Percentiles rank a stretch among this genome's conserved stretches.
These are phyloP conservation scores for Spinus pinus DNA, from an alignment of 2,797 vertebrate genomes.

Conservation along the genomic window DNA sequence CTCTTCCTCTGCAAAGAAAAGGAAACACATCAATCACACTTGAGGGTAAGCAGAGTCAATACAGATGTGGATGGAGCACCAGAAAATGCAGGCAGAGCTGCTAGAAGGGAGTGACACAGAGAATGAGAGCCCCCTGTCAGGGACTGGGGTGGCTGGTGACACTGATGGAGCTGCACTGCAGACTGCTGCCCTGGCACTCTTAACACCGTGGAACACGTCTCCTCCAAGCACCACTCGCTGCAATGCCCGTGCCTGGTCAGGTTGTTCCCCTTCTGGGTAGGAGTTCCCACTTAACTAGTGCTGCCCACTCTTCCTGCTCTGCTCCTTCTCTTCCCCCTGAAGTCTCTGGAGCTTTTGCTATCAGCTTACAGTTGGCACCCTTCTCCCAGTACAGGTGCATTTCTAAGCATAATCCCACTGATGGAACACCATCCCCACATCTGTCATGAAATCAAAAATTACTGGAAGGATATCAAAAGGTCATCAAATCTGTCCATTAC, in stretches of 20 bases:
- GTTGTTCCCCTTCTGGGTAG: not conserved
- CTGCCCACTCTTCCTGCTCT: not conserved
- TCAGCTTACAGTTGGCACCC: not conserved
- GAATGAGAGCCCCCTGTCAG: not conserved
- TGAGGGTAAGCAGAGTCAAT: not conserved
- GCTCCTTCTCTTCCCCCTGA: not conserved
- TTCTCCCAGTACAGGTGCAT: not conserved
- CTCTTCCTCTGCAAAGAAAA: constrained; percentile 78
- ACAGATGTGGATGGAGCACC: not conserved
- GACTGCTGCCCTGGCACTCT: not conserved
- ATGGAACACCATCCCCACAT: not conserved
- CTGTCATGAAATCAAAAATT: not conserved
- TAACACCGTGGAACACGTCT: not conserved
- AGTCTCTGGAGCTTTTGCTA: not conserved
- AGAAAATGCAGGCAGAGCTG: not conserved
- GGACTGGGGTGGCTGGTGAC: not conserved
- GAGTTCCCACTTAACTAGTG: not conserved
- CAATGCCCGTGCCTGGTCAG: not conserved
- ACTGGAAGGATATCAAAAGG: not conserved
- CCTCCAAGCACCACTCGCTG: not conserved
- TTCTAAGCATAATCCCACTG: not conserved
- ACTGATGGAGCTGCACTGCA: not conserved
- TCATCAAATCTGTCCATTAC: not conserved
- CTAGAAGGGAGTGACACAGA: not conserved
- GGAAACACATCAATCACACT: not conserved